A percentile compares a stretch with the other conserved stretches of the same genome.
Evolutionary conservation across 2,797 vertebrate genomes (phyloP).

Genomic region (Acanthopagrus latus): DNA sequence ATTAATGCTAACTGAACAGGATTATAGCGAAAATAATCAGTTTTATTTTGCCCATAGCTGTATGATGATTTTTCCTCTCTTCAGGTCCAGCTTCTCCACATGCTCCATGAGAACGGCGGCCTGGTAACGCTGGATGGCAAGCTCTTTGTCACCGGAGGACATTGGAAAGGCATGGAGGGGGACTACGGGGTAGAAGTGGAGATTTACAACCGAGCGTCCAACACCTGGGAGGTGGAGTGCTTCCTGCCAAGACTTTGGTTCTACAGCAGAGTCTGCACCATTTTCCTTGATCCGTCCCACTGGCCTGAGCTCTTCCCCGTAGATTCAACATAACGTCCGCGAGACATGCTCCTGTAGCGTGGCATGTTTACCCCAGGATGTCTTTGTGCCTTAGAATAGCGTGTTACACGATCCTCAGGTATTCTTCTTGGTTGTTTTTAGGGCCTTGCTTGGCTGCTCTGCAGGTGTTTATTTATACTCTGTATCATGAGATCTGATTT

Average conservation of each 20-base stretch:
- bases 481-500: slow-evolving; percentile 48
- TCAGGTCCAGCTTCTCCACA: slow-evolving; percentile 96
- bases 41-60: slow-evolving; percentile 2
- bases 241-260: slow-evolving; percentile 94
- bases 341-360: slow-evolving; percentile 16
- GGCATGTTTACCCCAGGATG: slow-evolving; percentile 50
- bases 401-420: slow-evolving; percentile 59
- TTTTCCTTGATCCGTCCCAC: slow-evolving; percentile 92
- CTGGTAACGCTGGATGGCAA: slow-evolving; percentile 88
- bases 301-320: slow-evolving; percentile 88
- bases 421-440: slow-evolving; percentile 53
- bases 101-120: slow-evolving; percentile 95
- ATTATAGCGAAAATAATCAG: not conserved
- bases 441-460: slow-evolving; percentile 24
- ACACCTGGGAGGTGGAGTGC: slow-evolving; percentile 90
- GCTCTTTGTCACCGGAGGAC: slow-evolving; percentile 93
- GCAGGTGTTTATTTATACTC: slow-evolving; percentile 63
- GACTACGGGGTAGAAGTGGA: slow-evolving; percentile 97
- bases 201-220: slow-evolving; percentile 87
- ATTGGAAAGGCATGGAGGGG: slow-evolving; percentile 97
- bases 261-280: slow-evolving; percentile 91
- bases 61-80: not conserved
- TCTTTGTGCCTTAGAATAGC: slow-evolving; percentile 63
- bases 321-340: slow-evolving; percentile 66
- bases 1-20: not conserved